A percentile compares a stretch with the other conserved stretches of the same genome.
Conservation (phyloP, 2,113 vertebrate species). For the Aythya baeri region DNA sequence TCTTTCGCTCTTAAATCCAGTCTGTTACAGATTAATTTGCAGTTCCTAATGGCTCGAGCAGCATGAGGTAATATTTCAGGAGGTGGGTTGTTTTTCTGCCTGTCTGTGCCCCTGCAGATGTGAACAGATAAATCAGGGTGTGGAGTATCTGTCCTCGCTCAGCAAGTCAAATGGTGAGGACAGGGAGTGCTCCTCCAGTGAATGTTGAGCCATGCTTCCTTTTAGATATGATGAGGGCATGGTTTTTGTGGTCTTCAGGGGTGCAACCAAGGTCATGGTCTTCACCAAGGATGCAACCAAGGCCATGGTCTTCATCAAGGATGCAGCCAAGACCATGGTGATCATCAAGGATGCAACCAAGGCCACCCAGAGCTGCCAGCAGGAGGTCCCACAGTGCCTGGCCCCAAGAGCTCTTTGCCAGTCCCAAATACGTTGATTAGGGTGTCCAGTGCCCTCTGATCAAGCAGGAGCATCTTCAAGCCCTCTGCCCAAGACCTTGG, state of each 20-base stretch:
- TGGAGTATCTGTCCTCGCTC: not conserved
- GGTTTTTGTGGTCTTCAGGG: not conserved
- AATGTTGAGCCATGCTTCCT: not conserved
- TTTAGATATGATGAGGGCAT: not conserved
- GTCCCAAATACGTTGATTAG: not conserved
- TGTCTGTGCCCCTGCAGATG: constrained; percentile 9
- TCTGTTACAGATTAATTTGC: not conserved
- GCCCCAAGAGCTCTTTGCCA: not conserved
- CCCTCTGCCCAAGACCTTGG: not conserved
- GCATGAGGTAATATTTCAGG: not conserved
- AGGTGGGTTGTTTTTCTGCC: constrained; percentile 15
- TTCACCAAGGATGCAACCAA: no score
- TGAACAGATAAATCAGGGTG: constrained; percentile 13
- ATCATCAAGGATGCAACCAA: no score
- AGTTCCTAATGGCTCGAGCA: not conserved
- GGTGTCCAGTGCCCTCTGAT: not conserved
- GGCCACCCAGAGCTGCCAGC: no score
- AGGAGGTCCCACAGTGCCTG: not conserved
- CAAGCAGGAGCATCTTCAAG: not conserved
- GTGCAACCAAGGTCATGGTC: no score
- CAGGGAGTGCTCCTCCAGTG: not conserved
- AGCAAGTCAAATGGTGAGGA: not conserved
- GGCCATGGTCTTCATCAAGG: no score
- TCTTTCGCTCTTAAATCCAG: not conserved
- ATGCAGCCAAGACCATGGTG: no score